A percentile compares a stretch with the other conserved stretches of the same genome.
Evolutionary conservation across 2,113 vertebrate genomes (phyloP).

Genomic region (Orycteropus afer): DNA sequence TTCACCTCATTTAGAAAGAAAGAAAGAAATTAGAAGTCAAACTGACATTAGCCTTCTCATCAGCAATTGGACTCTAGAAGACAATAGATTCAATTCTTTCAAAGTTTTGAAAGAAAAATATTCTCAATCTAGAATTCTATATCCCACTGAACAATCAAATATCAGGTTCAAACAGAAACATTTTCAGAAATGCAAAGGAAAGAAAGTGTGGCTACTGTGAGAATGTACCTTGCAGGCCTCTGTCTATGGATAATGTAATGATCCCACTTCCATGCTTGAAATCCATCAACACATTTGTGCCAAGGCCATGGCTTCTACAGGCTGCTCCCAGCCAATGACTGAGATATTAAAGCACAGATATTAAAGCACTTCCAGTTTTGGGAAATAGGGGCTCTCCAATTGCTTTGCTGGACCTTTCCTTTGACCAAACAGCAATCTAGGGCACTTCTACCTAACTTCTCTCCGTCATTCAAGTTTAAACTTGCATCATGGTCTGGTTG

Average conservation of each 20-base stretch:
- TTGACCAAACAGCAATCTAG: neutral
- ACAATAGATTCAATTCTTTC: neutral
- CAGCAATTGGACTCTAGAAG: neutral
- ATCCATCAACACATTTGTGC: neutral
- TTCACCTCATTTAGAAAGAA: no score
- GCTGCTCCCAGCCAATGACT: no score
- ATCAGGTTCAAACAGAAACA: neutral
- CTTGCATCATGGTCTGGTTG: neutral
- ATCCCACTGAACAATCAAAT: neutral
- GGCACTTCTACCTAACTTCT: neutral
- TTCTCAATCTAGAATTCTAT: constrained; percentile 38
- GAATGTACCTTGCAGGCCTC: neutral
- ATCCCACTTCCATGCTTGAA: neutral
- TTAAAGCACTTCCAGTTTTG: neutral
- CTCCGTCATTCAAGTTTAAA: neutral
- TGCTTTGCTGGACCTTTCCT: neutral
- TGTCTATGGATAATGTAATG: neutral
- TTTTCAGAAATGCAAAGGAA: constrained; percentile 7
- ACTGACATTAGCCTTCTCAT: neutral
- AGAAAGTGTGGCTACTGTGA: neutral
- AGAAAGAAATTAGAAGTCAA: neutral
- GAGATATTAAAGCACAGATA: neutral
- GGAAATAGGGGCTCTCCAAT: neutral
- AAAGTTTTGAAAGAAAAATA: neutral
- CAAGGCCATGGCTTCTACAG: neutral